A percentile compares a stretch with the other conserved stretches of the same genome.
Conservation (phyloP, 2,888 invertebrate genomes). For the Apodemia duryi region DNA sequence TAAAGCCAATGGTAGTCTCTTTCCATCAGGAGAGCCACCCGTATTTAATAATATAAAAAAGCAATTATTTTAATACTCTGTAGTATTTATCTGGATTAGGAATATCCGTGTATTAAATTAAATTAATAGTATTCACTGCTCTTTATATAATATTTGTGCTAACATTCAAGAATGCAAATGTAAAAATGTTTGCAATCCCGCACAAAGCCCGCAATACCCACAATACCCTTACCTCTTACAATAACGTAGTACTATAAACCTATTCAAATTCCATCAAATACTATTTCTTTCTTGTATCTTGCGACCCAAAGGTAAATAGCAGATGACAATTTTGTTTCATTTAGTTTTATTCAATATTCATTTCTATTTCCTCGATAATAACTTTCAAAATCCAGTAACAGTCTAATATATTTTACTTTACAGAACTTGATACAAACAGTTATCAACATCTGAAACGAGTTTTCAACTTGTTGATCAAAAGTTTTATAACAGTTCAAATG, state of each 20-base stretch:
- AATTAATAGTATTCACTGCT: no score
- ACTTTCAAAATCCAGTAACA: neutral
- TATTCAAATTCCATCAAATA: slow-evolving; percentile 1
- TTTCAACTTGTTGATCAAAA: slow-evolving; percentile 7
- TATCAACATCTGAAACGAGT: slow-evolving; percentile 7
- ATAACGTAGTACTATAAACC: neutral
- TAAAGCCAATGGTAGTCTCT: no score
- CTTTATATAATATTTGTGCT: no score
- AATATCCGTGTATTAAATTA: no score
- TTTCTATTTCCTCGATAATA: neutral
- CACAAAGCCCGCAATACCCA: neutral
- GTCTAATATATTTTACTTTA: neutral
- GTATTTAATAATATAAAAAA: no score
- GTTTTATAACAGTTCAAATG: slow-evolving; percentile 6
- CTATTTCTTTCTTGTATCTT: neutral
- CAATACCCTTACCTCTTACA: neutral
- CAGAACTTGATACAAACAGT: slow-evolving; percentile 1
- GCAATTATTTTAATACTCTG: no score
- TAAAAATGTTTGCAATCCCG: neutral
- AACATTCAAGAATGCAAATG: neutral
- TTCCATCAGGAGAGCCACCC: no score
- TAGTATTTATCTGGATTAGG: no score
- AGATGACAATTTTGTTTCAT: neutral
- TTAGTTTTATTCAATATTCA: neutral
- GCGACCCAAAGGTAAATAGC: slow-evolving; percentile 2